Percentiles rank a stretch among this genome's conserved stretches.
Conservation (phyloP, 2,113 vertebrate genomes). For the Phaetusa simplex region DNA sequence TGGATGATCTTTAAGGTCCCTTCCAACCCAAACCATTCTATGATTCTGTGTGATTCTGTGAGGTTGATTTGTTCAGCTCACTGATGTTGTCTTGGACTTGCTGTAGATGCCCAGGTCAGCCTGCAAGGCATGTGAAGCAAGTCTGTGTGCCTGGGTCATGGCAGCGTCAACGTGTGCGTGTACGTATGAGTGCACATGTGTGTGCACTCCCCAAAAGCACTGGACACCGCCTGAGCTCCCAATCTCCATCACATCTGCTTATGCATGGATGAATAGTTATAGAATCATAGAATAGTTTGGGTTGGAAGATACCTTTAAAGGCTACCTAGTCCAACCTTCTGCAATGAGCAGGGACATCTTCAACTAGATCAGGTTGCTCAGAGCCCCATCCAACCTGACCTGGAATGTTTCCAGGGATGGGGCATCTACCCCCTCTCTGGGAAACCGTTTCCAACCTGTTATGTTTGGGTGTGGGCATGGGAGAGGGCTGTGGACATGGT, state of each 20-base stretch:
- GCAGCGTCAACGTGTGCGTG: rapidly evolving
- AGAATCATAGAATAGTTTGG: not conserved
- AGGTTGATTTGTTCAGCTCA: not conserved
- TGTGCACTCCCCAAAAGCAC: not conserved
- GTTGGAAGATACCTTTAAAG: not conserved
- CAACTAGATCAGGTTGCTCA: not conserved
- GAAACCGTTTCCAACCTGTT: not conserved
- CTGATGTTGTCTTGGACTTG: not conserved
- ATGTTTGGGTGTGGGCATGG: rapidly evolving
- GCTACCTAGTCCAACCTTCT: not conserved
- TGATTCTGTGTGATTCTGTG: too few relatives aligned
- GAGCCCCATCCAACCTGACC: not conserved
- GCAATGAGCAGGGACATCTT: not conserved
- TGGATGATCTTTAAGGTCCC: too few relatives aligned
- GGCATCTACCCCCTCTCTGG: not conserved
- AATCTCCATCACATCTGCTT: rapidly evolving
- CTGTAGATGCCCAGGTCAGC: not conserved
- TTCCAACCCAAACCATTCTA: too few relatives aligned
- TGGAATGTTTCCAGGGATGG: not conserved
- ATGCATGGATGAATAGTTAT: not conserved
- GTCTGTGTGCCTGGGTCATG: not conserved
- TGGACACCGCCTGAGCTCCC: not conserved
- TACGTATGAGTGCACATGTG: not conserved
- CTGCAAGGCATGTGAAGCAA: not conserved
- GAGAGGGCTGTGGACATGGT: not conserved